These are phyloP conservation scores for Poecile atricapillus DNA, from an alignment of 2,113 vertebrate genomes.

Conservation along the genomic window DNA sequence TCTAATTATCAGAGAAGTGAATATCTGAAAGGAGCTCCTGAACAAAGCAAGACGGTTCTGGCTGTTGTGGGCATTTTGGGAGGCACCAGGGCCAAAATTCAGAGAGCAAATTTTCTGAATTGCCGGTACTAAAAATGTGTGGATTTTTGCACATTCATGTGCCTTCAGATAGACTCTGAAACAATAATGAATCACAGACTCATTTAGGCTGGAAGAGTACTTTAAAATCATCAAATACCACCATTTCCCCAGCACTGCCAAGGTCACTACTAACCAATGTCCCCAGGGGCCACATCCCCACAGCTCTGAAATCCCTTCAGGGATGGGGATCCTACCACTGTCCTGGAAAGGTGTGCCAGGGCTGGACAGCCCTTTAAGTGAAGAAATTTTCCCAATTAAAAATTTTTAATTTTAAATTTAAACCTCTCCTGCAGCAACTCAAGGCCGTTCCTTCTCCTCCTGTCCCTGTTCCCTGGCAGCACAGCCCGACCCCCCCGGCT, in stretches of 20 bases:
- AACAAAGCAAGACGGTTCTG: not conserved
- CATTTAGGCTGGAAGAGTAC: not conserved
- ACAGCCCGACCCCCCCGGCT: rapidly evolving
- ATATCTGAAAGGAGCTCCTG: not conserved
- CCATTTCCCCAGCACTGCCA: not conserved
- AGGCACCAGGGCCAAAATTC: not conserved
- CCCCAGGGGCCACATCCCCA: not conserved
- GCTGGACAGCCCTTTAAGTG: rapidly evolving
- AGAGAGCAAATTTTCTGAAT: not conserved
- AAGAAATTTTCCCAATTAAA: not conserved
- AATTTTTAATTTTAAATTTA: not conserved
- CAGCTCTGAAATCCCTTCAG: not conserved
- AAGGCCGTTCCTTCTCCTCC: no score
- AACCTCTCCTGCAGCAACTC: rapidly evolving
- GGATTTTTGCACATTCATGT: rapidly evolving
- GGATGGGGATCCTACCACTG: rapidly evolving
- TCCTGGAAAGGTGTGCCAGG: not conserved
- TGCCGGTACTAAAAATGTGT: not conserved
- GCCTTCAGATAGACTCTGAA: not conserved
- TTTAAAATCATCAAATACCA: not conserved
- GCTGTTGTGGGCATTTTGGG: not conserved
- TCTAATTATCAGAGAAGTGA: conserved; percentile 26
- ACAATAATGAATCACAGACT: not conserved
- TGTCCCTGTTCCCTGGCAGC: not conserved
- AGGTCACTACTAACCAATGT: not conserved